Percentiles rank a stretch among this genome's conserved stretches.
phyloP scores from a whole-genome alignment of 2,113 vertebrate species.

The Zosterops borbonicus region DNA sequence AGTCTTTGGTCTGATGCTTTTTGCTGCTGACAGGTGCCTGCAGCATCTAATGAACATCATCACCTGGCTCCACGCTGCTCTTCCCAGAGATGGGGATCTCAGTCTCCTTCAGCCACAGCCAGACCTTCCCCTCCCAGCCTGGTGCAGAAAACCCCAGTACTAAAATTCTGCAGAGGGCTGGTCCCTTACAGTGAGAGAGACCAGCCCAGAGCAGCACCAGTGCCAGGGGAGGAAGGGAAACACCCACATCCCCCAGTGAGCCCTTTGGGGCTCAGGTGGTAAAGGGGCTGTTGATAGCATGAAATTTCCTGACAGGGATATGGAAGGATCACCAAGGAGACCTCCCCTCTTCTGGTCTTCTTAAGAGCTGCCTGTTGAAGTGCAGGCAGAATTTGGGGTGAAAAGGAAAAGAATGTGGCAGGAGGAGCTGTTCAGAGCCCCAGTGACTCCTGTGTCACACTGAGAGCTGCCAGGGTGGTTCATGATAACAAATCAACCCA shows the following conservation, averaged over 20 bases:
- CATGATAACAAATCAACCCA: background rate
- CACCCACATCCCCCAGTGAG: background rate
- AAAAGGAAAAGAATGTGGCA: background rate
- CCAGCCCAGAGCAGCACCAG: rapidly evolving
- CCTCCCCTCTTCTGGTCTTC: background rate
- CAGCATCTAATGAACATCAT: background rate
- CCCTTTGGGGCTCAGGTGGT: background rate
- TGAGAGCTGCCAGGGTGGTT: background rate
- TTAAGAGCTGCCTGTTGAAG: background rate
- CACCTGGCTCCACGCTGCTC: rapidly evolving
- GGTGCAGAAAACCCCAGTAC: background rate
- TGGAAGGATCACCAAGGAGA: background rate
- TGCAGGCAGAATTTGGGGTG: background rate
- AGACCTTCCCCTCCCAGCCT: background rate
- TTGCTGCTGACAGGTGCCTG: background rate
- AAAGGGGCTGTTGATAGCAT: background rate
- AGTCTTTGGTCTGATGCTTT: background rate
- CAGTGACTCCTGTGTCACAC: background rate
- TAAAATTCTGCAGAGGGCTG: background rate
- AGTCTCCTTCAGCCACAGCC: background rate
- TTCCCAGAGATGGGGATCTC: rapidly evolving
- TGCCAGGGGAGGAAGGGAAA: background rate
- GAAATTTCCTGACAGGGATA: background rate
- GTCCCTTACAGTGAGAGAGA: rapidly evolving
- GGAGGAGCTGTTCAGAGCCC: background rate